These are phyloP conservation scores for Rhadinocentrus ornatus DNA, from an alignment of 2,797 vertebrate species.

Conservation along the genomic window DNA sequence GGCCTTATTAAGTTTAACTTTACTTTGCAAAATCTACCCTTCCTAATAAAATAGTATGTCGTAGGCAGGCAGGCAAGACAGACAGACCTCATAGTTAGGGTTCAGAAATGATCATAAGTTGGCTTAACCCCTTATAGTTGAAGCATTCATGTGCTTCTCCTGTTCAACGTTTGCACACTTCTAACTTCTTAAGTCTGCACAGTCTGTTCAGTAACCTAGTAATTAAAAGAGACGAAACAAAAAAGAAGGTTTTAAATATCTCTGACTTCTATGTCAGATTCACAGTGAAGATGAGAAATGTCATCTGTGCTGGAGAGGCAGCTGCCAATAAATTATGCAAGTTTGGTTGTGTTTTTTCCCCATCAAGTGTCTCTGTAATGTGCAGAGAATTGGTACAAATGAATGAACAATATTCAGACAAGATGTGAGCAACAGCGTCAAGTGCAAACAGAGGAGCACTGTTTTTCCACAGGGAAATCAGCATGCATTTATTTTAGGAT, in stretches of 20 bases:
- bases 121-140: neutral
- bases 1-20: too few species aligned
- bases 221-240: neutral
- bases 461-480: slow-evolving; percentile 14
- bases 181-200: neutral
- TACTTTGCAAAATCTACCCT: too few species aligned
- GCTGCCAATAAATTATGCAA: slow-evolving; percentile 58
- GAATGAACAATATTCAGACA: slow-evolving; percentile 66
- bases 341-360: slow-evolving; percentile 1
- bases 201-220: neutral
- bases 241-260: neutral
- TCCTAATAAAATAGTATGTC: too few species aligned
- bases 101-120: neutral
- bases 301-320: slow-evolving; percentile 21
- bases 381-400: slow-evolving; percentile 44
- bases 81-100: neutral
- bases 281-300: slow-evolving; percentile 30
- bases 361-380: slow-evolving; percentile 4
- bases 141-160: neutral
- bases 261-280: slow-evolving; percentile 27
- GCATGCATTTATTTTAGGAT: slow-evolving; percentile 23
- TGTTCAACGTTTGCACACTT: neutral
- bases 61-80: too few species aligned
- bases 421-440: slow-evolving; percentile 52
- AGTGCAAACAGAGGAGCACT: slow-evolving; percentile 40